These are phyloP conservation scores for Peromyscus nudipes DNA, from an alignment of 2,797 vertebrate species.

Conservation along the genomic window DNA sequence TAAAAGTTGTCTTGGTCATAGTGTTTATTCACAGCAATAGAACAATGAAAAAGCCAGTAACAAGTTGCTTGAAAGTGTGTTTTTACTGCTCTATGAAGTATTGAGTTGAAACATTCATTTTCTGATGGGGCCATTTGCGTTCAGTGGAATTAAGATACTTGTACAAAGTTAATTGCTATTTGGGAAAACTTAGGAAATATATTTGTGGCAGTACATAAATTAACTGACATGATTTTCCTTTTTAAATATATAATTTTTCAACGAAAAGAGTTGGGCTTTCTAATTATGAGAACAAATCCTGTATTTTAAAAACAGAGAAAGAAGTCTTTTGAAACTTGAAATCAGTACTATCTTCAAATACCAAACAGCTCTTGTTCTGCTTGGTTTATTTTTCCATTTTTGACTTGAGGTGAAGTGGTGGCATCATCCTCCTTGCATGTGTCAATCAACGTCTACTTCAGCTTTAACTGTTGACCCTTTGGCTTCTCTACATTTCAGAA, in stretches of 20 bases:
- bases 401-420: not conserved
- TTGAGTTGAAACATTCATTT: conserved; percentile 35
- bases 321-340: not conserved
- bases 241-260: not conserved
- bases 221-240: conserved; percentile 15
- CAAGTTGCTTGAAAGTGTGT: not conserved
- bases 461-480: not conserved
- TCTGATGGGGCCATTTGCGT: not conserved
- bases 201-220: conserved; percentile 18
- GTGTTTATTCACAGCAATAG: not conserved
- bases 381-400: not conserved
- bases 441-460: not conserved
- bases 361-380: not conserved
- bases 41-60: not conserved
- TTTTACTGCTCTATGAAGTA: not conserved
- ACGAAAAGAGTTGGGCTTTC: not conserved
- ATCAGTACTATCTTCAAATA: not conserved
- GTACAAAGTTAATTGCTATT: not conserved
- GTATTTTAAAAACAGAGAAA: not conserved
- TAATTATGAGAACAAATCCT: not conserved
- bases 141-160: not conserved
- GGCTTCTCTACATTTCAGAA: conserved; percentile 33
- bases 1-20: too few relatives aligned
- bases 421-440: not conserved
- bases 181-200: not conserved